Evolutionary conservation across 2,113 vertebrate genomes (phyloP), one percentile per base, ranked within the genome.

Genomic region (Paracanthobrama guichenoti): DNA sequence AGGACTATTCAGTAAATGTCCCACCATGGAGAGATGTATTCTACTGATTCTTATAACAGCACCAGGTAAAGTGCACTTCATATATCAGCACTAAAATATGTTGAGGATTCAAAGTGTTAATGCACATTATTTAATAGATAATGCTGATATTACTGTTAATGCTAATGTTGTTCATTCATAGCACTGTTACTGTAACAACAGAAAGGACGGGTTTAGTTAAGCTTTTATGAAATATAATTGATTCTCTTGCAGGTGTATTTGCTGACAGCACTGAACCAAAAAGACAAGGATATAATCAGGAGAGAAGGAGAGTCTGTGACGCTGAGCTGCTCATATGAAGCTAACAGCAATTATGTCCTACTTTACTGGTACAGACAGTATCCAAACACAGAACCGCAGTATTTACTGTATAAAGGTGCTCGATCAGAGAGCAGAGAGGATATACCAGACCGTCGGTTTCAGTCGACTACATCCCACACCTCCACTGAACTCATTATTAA

Each of bases 331-430:
- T 35, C 73, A 11, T 84, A 53, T 76, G 72, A 77, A 2, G 3
- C 82, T 66, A 57, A 9, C 26, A 84, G 73, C 24, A 13, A 3
- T 6, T 0, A 39, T 77, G 10, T 57, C 44, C 0, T 0, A 1
- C 46, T 77, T 60, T 42, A 10, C 82, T 76, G 44, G 72, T 84
- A 76, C 59, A 76, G 82, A 83, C 24, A 75, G 24, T 50, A 1
- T 83, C 39, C 10, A 5, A 75, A 75, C n/a, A 83, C 1, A 77
- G 82, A 75, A 72, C 75, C 64, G 13, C 39, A 86, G 53, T 83
- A n/a, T 60, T 12, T 69, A 42, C 31, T 82, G 31, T 0, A 0
- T 0, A 62, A 76, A 83, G 81, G 69, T 28, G 81, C n/a, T 46
- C 8, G 24, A 60, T 26, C n/a, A n/a, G n/a, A n/a, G 53, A 26